A percentile compares a stretch with the other conserved stretches of the same genome.
phyloP scores from a whole-genome alignment of 1,140 invertebrate species.

The Drosophila arawakana region DNA sequence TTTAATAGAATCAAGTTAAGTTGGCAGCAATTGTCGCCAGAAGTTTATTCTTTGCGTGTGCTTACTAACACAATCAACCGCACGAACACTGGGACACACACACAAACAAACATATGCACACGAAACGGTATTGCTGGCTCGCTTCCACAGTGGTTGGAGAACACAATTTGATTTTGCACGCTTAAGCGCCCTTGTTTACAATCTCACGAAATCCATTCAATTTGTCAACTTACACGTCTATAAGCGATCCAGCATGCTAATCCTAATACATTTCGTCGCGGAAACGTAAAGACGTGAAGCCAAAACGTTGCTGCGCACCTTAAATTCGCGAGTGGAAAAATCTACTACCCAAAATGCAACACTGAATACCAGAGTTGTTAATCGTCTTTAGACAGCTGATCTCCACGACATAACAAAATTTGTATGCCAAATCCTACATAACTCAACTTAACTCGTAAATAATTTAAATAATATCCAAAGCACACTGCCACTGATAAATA shows the following conservation, averaged over 20 bases:
- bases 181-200: constrained; percentile 35
- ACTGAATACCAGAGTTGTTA: constrained; percentile 38
- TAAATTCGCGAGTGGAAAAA: constrained; percentile 42
- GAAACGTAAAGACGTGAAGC: constrained; percentile 39
- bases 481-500: background rate
- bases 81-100: background rate
- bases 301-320: constrained; percentile 57
- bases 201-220: constrained; percentile 8
- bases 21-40: constrained; percentile 46
- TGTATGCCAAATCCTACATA: background rate
- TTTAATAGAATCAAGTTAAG: constrained; percentile 22
- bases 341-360: constrained; percentile 56
- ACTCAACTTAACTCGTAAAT: background rate
- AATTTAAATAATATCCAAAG: background rate
- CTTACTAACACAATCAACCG: constrained; percentile 6
- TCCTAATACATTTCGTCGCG: constrained; percentile 41
- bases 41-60: constrained; percentile 39
- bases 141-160: constrained; percentile 35
- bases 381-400: constrained; percentile 34
- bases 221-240: constrained; percentile 58
- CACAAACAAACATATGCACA: constrained; percentile 10
- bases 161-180: constrained; percentile 29
- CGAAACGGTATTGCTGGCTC: constrained; percentile 34
- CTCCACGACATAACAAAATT: background rate
- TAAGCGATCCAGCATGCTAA: constrained; percentile 28